These are phyloP conservation scores for Archips xylosteana DNA, from an alignment of 2,888 invertebrate species.

Conservation along the genomic window DNA sequence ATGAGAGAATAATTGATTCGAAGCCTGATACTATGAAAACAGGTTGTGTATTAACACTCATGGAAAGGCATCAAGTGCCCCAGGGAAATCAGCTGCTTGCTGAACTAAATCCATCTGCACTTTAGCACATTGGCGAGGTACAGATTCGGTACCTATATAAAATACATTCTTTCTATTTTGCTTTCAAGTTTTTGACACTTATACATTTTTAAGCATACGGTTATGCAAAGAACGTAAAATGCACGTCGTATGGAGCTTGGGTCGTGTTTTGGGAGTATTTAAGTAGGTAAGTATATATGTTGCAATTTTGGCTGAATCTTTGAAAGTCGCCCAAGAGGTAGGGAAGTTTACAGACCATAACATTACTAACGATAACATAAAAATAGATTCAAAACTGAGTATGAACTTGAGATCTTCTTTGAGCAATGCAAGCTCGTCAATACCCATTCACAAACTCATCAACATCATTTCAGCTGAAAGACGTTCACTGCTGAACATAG, in stretches of 20 bases:
- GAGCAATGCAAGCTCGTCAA: background rate
- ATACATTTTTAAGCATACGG: background rate
- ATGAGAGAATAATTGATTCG: conserved; percentile 5
- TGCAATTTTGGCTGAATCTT: background rate
- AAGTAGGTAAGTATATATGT: too few relatives aligned
- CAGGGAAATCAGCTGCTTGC: conserved; percentile 14
- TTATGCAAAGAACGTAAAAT: too few relatives aligned
- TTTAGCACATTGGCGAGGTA: background rate
- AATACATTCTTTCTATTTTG: background rate
- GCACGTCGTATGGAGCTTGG: too few relatives aligned
- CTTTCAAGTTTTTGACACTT: background rate
- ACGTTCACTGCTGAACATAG: too few relatives aligned
- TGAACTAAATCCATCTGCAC: conserved; percentile 7
- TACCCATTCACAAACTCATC: too few relatives aligned
- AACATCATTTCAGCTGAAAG: too few relatives aligned
- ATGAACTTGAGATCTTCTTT: background rate
- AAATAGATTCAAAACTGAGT: background rate
- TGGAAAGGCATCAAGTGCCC: conserved; percentile 3
- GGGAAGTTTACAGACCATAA: too few relatives aligned
- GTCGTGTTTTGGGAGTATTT: too few relatives aligned
- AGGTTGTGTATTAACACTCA: background rate
- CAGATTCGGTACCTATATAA: background rate
- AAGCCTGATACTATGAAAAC: conserved; percentile 7
- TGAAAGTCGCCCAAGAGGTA: background rate
- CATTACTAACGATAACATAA: background rate